Percentiles rank a stretch among this genome's conserved stretches.
These are phyloP conservation scores for Ischnus inquisitorius DNA, from an alignment of 2,888 invertebrate genomes.

Conservation along the genomic window DNA sequence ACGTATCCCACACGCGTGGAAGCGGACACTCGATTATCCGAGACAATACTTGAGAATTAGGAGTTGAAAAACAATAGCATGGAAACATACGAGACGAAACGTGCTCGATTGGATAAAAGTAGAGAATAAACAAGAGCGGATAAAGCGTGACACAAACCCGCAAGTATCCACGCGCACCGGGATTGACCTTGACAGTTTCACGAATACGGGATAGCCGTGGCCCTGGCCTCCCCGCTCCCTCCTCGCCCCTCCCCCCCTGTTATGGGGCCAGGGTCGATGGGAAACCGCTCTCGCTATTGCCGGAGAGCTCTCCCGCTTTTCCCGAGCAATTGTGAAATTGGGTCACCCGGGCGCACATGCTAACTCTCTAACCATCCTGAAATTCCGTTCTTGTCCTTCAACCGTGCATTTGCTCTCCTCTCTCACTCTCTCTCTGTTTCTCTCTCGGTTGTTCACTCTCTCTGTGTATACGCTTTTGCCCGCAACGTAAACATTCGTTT, in stretches of 20 bases:
- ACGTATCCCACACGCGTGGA: background rate
- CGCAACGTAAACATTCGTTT: no score
- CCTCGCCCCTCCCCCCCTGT: no score
- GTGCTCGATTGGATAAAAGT: constrained; percentile 7
- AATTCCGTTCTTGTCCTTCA: constrained; percentile 50
- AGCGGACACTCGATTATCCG: constrained; percentile 9
- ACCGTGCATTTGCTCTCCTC: background rate
- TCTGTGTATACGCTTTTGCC: background rate
- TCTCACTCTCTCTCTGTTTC: background rate
- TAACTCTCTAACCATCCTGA: constrained; percentile 60
- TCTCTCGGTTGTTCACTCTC: constrained; percentile 3
- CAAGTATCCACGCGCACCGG: constrained; percentile 61
- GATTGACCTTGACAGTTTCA: constrained; percentile 69
- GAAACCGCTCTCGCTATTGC: constrained; percentile 56
- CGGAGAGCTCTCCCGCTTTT: constrained; percentile 44
- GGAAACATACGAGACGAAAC: constrained; percentile 1
- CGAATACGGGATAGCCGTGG: constrained; percentile 48
- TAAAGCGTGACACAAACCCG: constrained; percentile 47
- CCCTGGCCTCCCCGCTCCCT: constrained; percentile 68
- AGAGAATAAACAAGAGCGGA: background rate
- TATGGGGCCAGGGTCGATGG: constrained; percentile 74
- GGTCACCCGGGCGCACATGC: constrained; percentile 75
- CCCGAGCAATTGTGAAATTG: constrained; percentile 64
- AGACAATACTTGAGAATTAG: constrained; percentile 1
- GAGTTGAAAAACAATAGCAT: background rate